Percentiles rank a stretch among this genome's conserved stretches.
Conservation (phyloP, 2,888 invertebrate species). For the Apodemia zela region DNA sequence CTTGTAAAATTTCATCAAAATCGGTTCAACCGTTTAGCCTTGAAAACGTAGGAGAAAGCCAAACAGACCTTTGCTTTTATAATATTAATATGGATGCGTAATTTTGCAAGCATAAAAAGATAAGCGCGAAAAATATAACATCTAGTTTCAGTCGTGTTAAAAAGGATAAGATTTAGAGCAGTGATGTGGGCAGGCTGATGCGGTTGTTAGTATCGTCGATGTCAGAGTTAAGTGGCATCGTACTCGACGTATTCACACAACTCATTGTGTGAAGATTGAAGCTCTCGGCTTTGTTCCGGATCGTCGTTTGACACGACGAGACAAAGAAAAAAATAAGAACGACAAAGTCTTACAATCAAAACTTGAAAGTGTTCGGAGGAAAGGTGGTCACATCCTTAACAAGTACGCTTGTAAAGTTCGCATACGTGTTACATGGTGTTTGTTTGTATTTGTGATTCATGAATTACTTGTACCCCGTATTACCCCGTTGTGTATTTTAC, state of each 20-base stretch:
- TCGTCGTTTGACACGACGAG: slow-evolving; percentile 72
- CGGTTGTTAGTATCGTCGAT: background rate
- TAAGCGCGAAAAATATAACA: too few relatives aligned
- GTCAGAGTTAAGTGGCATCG: slow-evolving; percentile 7
- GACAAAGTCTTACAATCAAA: slow-evolving; percentile 26
- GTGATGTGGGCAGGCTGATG: background rate
- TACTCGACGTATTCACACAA: slow-evolving; percentile 9
- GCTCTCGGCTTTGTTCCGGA: slow-evolving; percentile 73
- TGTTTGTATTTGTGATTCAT: background rate
- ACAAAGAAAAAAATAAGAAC: slow-evolving; percentile 54
- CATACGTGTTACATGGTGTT: background rate
- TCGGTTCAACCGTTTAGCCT: too few relatives aligned
- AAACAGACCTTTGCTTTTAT: too few relatives aligned
- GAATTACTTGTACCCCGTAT: too few relatives aligned
- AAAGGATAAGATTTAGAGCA: background rate
- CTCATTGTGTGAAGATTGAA: slow-evolving; percentile 1
- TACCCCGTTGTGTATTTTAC: too few relatives aligned
- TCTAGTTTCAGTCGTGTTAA: too few relatives aligned
- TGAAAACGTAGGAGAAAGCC: too few relatives aligned
- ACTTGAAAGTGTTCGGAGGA: slow-evolving; percentile 1
- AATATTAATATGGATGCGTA: too few relatives aligned
- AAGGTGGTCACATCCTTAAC: slow-evolving; percentile 7
- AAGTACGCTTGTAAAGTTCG: background rate
- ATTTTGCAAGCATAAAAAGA: too few relatives aligned
- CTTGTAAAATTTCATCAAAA: too few relatives aligned